These are phyloP conservation scores for Eclectus roratus DNA, from an alignment of 2,113 vertebrate genomes.

Conservation along the genomic window DNA sequence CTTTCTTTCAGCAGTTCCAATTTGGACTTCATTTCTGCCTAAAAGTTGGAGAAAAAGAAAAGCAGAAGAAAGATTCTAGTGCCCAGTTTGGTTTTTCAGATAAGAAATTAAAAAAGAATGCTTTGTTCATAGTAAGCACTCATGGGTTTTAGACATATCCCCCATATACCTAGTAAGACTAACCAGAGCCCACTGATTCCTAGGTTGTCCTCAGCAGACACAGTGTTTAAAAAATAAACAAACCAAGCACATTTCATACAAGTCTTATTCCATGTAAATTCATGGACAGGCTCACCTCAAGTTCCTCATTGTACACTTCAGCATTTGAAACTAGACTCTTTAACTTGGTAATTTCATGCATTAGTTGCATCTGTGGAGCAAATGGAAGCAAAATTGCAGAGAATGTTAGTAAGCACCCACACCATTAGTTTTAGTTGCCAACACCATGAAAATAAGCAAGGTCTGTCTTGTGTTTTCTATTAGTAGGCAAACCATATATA, in stretches of 20 bases:
- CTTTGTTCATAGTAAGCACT: neutral
- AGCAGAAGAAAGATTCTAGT: neutral
- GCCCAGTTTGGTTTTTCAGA: neutral
- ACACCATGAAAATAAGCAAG: slow-evolving; percentile 10
- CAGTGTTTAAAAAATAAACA: neutral
- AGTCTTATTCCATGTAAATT: neutral
- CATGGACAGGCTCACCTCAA: slow-evolving; percentile 78
- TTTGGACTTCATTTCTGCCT: slow-evolving; percentile 78
- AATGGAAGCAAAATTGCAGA: slow-evolving; percentile 63
- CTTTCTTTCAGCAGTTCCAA: slow-evolving; percentile 77
- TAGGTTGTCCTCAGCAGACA: neutral
- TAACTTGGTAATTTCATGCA: slow-evolving; percentile 80
- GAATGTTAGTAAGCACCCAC: slow-evolving; percentile 53
- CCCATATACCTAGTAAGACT: neutral
- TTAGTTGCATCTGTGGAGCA: slow-evolving; percentile 81
- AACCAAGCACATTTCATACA: neutral
- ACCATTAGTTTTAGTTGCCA: slow-evolving; percentile 28
- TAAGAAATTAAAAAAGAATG: neutral
- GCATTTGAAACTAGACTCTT: slow-evolving; percentile 77
- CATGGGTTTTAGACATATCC: neutral
- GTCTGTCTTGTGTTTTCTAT: neutral
- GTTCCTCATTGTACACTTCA: slow-evolving; percentile 76
- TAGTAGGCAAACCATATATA: neutral
- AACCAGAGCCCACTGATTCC: neutral
- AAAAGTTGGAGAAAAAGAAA: neutral